Conservation (phyloP, 2,113 vertebrate species). For the Rhinoderma darwinii region DNA sequence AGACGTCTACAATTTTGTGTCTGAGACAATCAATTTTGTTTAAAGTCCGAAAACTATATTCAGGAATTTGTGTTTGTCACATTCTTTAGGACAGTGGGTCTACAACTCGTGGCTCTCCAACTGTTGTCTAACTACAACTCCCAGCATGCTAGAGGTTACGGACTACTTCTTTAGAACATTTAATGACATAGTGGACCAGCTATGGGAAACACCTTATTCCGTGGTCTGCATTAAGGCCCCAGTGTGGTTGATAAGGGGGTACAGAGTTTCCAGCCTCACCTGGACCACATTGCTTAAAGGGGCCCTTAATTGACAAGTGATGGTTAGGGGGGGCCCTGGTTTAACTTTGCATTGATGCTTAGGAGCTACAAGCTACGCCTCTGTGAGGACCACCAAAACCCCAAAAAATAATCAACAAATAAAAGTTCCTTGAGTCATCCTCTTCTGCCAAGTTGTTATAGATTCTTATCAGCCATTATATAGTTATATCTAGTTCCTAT, state of each 20-base stretch:
- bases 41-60: constrained; percentile 67
- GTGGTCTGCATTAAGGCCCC: not conserved
- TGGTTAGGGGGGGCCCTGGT: too few species aligned
- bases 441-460: not conserved
- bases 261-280: not conserved
- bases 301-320: too few species aligned
- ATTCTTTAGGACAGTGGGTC: not conserved
- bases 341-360: not conserved
- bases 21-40: constrained; percentile 77
- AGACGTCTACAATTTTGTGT: constrained; percentile 58
- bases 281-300: too few species aligned
- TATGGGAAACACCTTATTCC: not conserved
- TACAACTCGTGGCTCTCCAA: not conserved
- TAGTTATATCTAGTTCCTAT: not conserved
- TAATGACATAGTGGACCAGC: not conserved
- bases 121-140: not conserved
- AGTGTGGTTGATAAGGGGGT: not conserved
- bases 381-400: not conserved
- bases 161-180: not conserved
- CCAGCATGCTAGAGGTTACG: not conserved
- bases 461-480: not conserved
- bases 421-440: not conserved
- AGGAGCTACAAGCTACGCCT: not conserved
- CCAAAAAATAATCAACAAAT: not conserved
- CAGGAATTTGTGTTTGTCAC: not conserved